Percentiles rank a stretch among this genome's conserved stretches.
phyloP scores from a whole-genome alignment of 2,797 vertebrate genomes.

The Myiothlypis chrysogaster region DNA sequence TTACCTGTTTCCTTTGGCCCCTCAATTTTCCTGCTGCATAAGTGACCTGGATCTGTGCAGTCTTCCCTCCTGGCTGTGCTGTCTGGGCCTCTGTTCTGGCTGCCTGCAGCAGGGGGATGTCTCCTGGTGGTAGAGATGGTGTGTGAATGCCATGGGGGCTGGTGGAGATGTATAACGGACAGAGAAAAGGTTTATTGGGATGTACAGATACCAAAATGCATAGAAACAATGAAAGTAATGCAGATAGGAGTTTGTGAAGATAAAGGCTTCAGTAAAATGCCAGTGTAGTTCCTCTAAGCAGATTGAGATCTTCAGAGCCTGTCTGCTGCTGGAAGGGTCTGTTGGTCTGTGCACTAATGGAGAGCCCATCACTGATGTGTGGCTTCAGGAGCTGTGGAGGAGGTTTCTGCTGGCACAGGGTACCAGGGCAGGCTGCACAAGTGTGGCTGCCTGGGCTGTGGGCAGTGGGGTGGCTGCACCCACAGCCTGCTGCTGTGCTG shows the following conservation, averaged over 20 bases:
- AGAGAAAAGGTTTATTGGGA: background rate
- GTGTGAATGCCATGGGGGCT: fast-evolving
- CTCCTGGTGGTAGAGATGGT: background rate
- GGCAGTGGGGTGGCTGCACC: background rate
- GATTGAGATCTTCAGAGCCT: background rate
- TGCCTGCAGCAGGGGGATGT: background rate
- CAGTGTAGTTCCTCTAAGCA: background rate
- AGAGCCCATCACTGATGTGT: fast-evolving
- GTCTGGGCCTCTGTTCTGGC: background rate
- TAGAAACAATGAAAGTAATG: fast-evolving
- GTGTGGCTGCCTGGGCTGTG: background rate
- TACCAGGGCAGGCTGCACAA: background rate
- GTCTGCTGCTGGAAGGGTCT: background rate
- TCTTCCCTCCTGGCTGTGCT: background rate
- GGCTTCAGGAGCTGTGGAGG: background rate
- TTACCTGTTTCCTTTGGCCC: background rate
- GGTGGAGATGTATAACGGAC: background rate
- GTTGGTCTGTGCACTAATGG: background rate
- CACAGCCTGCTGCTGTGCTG: background rate
- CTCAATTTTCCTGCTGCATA: background rate
- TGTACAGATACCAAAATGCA: background rate
- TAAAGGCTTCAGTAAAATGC: background rate
- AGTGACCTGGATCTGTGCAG: background rate
- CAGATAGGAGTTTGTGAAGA: background rate
- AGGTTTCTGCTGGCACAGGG: fast-evolving